These are phyloP conservation scores for Whitmania pigra DNA, from an alignment of 1,140 invertebrate genomes.

Conservation along the genomic window DNA sequence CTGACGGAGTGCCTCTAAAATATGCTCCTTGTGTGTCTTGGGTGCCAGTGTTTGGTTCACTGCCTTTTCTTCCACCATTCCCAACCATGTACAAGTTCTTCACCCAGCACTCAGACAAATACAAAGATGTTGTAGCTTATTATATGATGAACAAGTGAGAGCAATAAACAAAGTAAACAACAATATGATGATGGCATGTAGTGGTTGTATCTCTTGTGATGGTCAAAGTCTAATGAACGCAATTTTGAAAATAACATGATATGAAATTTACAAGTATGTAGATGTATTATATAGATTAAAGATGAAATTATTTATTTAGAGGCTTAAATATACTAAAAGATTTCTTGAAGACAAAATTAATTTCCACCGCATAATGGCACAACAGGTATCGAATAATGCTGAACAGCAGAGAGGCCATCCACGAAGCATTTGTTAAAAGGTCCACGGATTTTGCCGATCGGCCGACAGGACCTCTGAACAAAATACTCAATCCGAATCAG, in stretches of 20 bases:
- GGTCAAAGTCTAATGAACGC: too few species aligned
- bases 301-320: too few species aligned
- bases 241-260: too few species aligned
- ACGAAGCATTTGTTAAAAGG: slow-evolving; percentile 8
- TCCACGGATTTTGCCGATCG: slow-evolving; percentile 6
- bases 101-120: not conserved
- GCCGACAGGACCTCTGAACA: not conserved
- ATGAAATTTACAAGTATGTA: too few species aligned
- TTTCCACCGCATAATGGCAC: too few species aligned
- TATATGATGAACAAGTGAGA: slow-evolving; percentile 1
- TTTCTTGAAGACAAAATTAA: too few species aligned
- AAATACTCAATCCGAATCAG: not conserved
- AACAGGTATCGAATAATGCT: not conserved
- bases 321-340: too few species aligned
- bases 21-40: not conserved
- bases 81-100: slow-evolving; percentile 8
- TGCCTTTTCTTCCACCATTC: slow-evolving; percentile 5
- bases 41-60: not conserved
- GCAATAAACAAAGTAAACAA: not conserved
- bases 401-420: slow-evolving; percentile 6
- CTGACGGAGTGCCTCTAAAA: not conserved
- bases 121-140: slow-evolving; percentile 5
- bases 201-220: too few species aligned
- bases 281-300: too few species aligned
- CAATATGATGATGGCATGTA: too few species aligned